Base-by-base conservation (phyloP, 2,888 invertebrate species). In the Nymphalis urticae region DNA sequence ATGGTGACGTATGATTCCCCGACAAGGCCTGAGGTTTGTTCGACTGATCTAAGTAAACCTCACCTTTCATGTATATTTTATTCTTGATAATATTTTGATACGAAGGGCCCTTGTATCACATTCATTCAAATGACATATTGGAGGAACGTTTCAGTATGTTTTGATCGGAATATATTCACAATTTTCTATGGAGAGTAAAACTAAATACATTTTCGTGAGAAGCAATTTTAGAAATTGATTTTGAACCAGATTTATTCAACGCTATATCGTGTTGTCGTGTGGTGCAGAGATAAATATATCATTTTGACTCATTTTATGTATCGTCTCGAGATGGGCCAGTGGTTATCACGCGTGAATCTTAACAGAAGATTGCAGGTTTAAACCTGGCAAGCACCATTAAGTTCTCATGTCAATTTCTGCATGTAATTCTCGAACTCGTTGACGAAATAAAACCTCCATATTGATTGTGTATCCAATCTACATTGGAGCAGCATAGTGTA, bases 121-220 rank as follows among this genome's bases (percentile, higher is more conserved):
- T 84, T 86, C 87, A 88, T 89, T 88, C 86, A 86, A 87, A 89
- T 89, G 88, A 89, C 89, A 89, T 89, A 90, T 91, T 87, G 87
- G 83, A 85, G 83, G 82, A 87, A 85, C 87, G 85, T 86, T 88
- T 85, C 80, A 83, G 84, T 83, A 83, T 83, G 81, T 83, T 82
- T 83, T 83, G 82, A 85, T 85, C 82, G 83, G 63, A 73, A 72
- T 64, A 69, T 65, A 71, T 68, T 77, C 77, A 81, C 83, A 84
- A 82, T 83, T 86, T 84, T 85, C 82, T 83, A 84, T 83, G 82
- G 80, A 83, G 81, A 85, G 83, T 80, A 82, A 85, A 85, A 85
- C 83, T 84, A 86, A 84, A 86, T 85, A 85, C 79, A 82, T 83
- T 81, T 84, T 68, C 36, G 78, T 78, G 79, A 82, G 82, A 83